Evolutionary conservation across 1,140 invertebrate species (phyloP).

Genomic region (Muscidifurax raptorellus): DNA sequence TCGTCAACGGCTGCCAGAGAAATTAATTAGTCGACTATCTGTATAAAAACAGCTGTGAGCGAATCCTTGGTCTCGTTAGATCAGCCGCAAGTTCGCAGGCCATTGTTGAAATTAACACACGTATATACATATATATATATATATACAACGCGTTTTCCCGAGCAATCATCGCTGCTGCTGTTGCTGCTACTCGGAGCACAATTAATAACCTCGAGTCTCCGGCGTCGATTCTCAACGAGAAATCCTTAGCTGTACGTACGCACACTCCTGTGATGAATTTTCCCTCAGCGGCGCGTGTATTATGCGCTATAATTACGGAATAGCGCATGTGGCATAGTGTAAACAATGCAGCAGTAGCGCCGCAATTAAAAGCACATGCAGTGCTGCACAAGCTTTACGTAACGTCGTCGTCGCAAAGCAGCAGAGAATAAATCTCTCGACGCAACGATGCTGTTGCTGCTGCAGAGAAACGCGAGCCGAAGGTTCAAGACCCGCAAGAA

Average conservation of each 20-base stretch:
- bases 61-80: too few relatives aligned
- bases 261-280: neutral
- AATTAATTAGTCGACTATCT: too few relatives aligned
- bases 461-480: conserved; percentile 32
- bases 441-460: neutral
- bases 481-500: conserved; percentile 46
- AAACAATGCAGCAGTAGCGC: neutral
- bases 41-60: too few relatives aligned
- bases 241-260: neutral
- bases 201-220: too few relatives aligned
- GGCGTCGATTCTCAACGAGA: neutral
- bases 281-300: neutral
- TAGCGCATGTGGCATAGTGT: neutral
- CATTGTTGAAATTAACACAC: too few relatives aligned
- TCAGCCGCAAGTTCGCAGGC: neutral
- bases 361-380: neutral
- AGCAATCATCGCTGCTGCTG: too few relatives aligned
- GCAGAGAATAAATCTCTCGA: neutral
- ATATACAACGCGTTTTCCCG: too few relatives aligned
- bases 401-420: neutral
- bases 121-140: too few relatives aligned
- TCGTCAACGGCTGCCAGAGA: too few relatives aligned
- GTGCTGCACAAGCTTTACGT: neutral
- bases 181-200: too few relatives aligned
- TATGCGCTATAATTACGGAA: neutral